Conservation (phyloP, 2,797 vertebrate genomes). For the Ceryle rudis region DNA sequence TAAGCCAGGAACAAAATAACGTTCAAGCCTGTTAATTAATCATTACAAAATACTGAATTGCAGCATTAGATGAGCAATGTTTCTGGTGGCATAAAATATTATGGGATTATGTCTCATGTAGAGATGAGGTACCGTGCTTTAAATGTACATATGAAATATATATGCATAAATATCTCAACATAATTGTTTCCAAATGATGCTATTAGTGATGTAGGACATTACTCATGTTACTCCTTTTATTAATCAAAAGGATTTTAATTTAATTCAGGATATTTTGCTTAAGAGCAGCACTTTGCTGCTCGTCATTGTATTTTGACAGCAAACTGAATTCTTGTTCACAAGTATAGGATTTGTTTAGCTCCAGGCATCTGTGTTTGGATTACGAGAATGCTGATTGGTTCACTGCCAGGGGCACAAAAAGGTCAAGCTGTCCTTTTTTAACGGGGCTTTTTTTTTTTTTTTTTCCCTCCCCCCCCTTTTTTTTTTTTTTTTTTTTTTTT, state of each 20-base stretch:
- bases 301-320: slow-evolving; percentile 81
- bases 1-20: slow-evolving; percentile 59
- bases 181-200: slow-evolving; percentile 47
- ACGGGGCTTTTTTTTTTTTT: slow-evolving; percentile 79
- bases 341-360: slow-evolving; percentile 92
- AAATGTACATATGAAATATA: slow-evolving; percentile 17
- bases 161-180: slow-evolving; percentile 31
- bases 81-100: slow-evolving; percentile 64
- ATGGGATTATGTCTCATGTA: not conserved
- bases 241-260: slow-evolving; percentile 68
- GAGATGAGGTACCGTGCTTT: slow-evolving; percentile 2
- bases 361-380: slow-evolving; percentile 95
- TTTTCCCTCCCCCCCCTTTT: slow-evolving; percentile 37
- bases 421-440: slow-evolving; percentile 94
- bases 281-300: slow-evolving; percentile 70
- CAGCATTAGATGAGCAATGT: slow-evolving; percentile 6
- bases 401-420: slow-evolving; percentile 89
- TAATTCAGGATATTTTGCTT: slow-evolving; percentile 71
- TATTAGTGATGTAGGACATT: slow-evolving; percentile 9
- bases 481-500: slow-evolving; percentile 42
- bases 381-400: slow-evolving; percentile 95
- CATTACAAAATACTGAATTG: slow-evolving; percentile 53
- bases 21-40: slow-evolving; percentile 66
- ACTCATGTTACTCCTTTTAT: slow-evolving; percentile 17
- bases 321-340: slow-evolving; percentile 85